These are phyloP conservation scores for Phylloscopus whistleri DNA, from an alignment of 2,113 vertebrate species.

Conservation along the genomic window DNA sequence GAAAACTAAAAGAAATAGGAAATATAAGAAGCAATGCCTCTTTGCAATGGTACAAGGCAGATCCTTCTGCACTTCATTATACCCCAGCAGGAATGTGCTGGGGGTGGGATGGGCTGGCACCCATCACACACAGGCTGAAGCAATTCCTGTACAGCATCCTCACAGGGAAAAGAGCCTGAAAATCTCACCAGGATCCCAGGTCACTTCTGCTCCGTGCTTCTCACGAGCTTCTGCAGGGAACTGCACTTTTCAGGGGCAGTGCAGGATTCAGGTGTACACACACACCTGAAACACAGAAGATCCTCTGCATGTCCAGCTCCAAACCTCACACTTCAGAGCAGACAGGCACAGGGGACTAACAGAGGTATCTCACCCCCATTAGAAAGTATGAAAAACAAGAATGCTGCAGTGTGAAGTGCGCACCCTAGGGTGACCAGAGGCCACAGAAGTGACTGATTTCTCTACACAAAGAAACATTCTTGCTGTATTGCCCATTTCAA, in stretches of 20 bases:
- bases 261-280: not conserved
- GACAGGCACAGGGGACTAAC: no score
- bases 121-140: not conserved
- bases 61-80: not conserved
- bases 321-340: not conserved
- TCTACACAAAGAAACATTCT: fast-evolving
- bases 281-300: not conserved
- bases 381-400: not conserved
- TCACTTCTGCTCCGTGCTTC: not conserved
- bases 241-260: not conserved
- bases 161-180: not conserved
- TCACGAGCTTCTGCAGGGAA: not conserved
- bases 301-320: not conserved
- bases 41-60: not conserved
- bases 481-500: not conserved
- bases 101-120: not conserved
- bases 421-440: not conserved
- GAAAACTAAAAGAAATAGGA: not conserved
- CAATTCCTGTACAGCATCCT: not conserved
- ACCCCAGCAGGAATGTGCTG: not conserved
- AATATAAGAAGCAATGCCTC: not conserved
- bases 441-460: not conserved
- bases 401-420: not conserved
- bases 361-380: not conserved
- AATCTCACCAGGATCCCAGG: not conserved